Base-by-base conservation (phyloP, 2,113 vertebrate genomes). In the Lanius collurio region DNA sequence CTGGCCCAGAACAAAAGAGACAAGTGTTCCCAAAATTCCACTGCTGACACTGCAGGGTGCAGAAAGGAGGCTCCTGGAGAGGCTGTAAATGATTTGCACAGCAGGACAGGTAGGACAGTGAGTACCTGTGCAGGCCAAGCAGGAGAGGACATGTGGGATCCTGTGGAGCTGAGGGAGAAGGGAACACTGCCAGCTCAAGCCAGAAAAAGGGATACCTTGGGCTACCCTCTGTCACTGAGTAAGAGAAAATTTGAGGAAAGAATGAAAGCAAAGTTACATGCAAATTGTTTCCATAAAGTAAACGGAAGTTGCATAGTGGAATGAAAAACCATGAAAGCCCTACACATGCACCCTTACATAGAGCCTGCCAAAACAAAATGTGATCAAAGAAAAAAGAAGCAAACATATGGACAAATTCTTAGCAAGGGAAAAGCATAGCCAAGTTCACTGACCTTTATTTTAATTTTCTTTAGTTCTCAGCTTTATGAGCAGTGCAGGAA, bases 401-500 rank as follows among this genome's bases (percentile, higher is more conserved):
- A 93, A 97, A 93, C 89, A 91, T 90, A 96, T 75, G 89, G 94
- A 91, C 83, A 81, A 89, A 86, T 94, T 97, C 90, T 90, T 87
- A 91, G 83, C 76, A 62, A 84, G 15, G 83, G 82, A 95, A 94
- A 94, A 97, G 87, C 19, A 1, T 92, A 94, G 76, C 91, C 77
- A 95, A 97, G 94, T 83, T 94, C 87, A 90, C 69, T 92, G 90
- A 85, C 91, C 91, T 97, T 97, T 96, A 93, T 97, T 98, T 96
- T 97, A 96, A 93, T 97, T 98, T 97, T 98, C 93, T 92, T 96
- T 94, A 78, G 87, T 95, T 97, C 93, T 94, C 80, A 95, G 87
- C 47, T 69, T 96, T 96, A 75, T 88, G n/a, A 96, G 77, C 63
- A 97, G 67, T 56, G 77, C 90, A 97, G 95, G 95, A 97, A 97